A percentile compares a stretch with the other conserved stretches of the same genome.
Evolutionary conservation across 2,113 vertebrate genomes (phyloP).

Genomic region (Melospiza georgiana): DNA sequence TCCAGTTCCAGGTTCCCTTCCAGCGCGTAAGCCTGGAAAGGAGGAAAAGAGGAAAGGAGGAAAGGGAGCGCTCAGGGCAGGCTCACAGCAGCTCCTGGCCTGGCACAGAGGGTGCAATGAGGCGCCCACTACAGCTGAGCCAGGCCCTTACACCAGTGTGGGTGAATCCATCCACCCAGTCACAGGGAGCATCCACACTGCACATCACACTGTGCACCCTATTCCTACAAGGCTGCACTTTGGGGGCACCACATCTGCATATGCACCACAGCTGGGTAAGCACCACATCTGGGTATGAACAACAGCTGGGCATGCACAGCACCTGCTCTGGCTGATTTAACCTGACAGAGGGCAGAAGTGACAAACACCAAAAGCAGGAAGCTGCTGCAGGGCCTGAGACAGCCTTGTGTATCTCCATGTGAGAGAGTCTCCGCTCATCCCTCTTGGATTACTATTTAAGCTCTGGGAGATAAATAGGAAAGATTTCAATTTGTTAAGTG

Average conservation of each 20-base stretch:
- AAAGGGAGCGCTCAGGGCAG: not conserved
- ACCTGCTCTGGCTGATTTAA: not conserved
- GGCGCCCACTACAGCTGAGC: not conserved
- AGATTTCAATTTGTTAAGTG: not conserved
- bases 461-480: not conserved
- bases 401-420: not conserved
- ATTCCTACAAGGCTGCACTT: not conserved
- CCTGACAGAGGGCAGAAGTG: not conserved
- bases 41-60: not conserved
- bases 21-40: slow-evolving; percentile 83
- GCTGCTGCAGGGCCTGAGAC: not conserved
- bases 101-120: rapidly evolving
- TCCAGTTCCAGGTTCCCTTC: slow-evolving; percentile 84
- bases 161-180: not conserved
- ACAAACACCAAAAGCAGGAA: not conserved
- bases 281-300: not conserved
- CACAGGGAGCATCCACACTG: rapidly evolving
- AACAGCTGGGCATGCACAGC: not conserved
- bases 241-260: not conserved
- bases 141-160: not conserved
- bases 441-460: not conserved
- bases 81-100: not conserved
- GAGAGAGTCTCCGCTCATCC: not conserved
- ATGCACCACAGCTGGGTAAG: not conserved
- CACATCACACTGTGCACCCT: rapidly evolving